phyloP scores from a whole-genome alignment of 2,888 invertebrate genomes.

The Cheilosia grossa region DNA sequence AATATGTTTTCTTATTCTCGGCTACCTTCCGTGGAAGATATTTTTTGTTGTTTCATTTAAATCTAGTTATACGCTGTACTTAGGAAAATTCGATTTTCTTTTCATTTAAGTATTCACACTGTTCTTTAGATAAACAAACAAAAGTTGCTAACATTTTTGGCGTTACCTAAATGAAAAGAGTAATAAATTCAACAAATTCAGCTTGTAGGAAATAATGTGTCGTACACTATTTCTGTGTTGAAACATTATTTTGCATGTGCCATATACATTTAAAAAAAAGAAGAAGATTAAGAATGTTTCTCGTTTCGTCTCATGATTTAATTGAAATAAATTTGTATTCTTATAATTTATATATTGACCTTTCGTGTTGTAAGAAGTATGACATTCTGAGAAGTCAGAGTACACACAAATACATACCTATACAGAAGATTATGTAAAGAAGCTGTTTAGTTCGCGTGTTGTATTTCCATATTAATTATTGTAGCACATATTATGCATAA shows the following conservation, averaged over 20 bases:
- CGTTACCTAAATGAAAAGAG: constrained; percentile 7
- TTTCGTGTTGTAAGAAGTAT: constrained; percentile 27
- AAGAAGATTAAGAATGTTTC: constrained; percentile 1
- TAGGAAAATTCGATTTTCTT: constrained; percentile 30
- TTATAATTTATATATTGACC: constrained; percentile 6
- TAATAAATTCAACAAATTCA: constrained; percentile 20
- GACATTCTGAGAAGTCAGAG: constrained; percentile 29
- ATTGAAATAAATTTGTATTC: constrained; percentile 12
- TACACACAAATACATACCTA: constrained; percentile 33
- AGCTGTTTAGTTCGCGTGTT: constrained; percentile 23
- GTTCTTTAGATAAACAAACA: not conserved
- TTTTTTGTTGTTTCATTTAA: constrained; percentile 8
- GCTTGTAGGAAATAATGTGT: constrained; percentile 7
- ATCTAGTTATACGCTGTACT: constrained; percentile 33
- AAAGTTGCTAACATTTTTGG: constrained; percentile 11
- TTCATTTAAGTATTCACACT: not conserved
- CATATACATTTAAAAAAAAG: constrained; percentile 38
- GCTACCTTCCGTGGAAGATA: not conserved
- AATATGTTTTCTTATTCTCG: not conserved
- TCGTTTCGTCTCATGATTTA: constrained; percentile 19
- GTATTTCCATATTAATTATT: constrained; percentile 21
- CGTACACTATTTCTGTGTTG: constrained; percentile 32
- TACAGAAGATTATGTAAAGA: constrained; percentile 18
- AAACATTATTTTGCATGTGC: constrained; percentile 54
- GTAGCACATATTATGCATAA: constrained; percentile 30